Evolutionary conservation across 1,140 invertebrate species (phyloP), one percentile per base, ranked within the genome.

Genomic region (Hydropsyche tenuis): DNA sequence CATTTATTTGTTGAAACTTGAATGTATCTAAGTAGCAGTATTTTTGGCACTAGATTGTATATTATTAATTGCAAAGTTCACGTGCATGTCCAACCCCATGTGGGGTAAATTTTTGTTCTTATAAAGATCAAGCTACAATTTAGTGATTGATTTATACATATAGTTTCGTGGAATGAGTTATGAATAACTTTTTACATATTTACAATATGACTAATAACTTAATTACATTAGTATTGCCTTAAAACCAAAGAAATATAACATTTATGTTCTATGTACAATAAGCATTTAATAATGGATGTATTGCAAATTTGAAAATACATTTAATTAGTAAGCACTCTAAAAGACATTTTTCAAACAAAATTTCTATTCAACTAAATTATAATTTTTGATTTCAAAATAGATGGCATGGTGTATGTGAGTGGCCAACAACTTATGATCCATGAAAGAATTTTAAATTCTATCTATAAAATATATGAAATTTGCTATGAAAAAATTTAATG

Each of bases 221-320:
- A 60, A 60, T 60, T 22, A 60, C 56, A 60, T 25, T 60, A 23
- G 22, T 60, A 60, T 60, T 60, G 56, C 56, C 18, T 60, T 60
- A 60, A 60, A 7, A 25, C 7, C 3, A 20, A 53, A 18, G 20
- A 18, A 53, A 53, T 18, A 18, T 20, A 53, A 53, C 48, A 20
- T 53, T 53, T 53, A 53, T 53, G 20, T 37, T 37, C 3, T 53
- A 48, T 48, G 18, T 18, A 53, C 9, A 53, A 9, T 53, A 53
- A 53, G 48, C 48, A 16, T 53, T 53, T 37, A 37, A 37, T 37
- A 37, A 37, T 37, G 30, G 9, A 37, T 53, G 48, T 53, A 53
- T 53, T 53, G 48, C 48, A 53, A 53, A 20, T 53, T 9, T 53
- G n/a, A 18, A 9, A 18, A 37, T 37, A 9, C 9, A 53, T 18